Conservation (phyloP, 1,140 invertebrate species). For the Adoxophyes honmai region DNA sequence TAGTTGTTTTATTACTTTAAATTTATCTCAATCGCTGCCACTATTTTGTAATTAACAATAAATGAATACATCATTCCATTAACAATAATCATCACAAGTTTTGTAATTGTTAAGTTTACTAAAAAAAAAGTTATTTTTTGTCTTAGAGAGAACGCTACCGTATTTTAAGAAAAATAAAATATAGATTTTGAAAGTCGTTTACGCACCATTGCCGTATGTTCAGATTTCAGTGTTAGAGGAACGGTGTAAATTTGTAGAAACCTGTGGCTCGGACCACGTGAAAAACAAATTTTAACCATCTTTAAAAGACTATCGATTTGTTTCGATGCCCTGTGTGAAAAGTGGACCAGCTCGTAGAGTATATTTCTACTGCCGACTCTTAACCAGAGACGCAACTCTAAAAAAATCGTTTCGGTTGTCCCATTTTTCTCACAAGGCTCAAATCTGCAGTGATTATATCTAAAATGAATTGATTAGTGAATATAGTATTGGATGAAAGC, state of each 20-base stretch:
- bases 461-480: constrained; percentile 72
- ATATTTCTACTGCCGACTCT: too few relatives aligned
- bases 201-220: constrained; percentile 5
- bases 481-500: constrained; percentile 51
- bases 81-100: not conserved
- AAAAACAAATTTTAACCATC: constrained; percentile 12
- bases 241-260: constrained; percentile 10
- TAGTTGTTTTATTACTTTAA: constrained; percentile 15
- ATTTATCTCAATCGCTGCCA: not conserved
- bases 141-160: constrained; percentile 1
- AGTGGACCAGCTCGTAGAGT: too few relatives aligned
- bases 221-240: not conserved
- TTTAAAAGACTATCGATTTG: constrained; percentile 11
- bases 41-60: not conserved
- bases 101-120: not conserved
- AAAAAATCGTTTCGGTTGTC: too few relatives aligned
- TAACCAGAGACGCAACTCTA: too few relatives aligned
- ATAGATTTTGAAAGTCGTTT: constrained; percentile 13
- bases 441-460: constrained; percentile 53
- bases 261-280: not conserved
- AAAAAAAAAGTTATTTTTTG: not conserved
- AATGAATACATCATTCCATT: not conserved
- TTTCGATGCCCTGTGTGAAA: not conserved
- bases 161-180: constrained; percentile 12
- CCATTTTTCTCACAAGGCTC: not conserved